phyloP scores from a whole-genome alignment of 2,113 vertebrate species.

The Todiramphus saurophagus region DNA sequence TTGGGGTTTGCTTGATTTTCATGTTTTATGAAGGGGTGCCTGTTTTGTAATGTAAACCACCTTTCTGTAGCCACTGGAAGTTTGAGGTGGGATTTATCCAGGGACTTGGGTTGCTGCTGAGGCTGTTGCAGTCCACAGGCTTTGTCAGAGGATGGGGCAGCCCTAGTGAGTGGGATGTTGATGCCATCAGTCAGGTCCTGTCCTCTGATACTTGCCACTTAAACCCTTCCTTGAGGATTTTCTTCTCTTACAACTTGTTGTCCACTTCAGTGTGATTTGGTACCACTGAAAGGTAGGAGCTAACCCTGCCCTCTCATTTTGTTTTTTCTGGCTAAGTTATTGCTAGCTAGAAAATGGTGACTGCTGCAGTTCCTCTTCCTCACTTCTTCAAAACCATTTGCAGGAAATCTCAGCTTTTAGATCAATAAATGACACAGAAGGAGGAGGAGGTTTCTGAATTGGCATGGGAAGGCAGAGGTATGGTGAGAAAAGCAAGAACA shows the following conservation, averaged over 20 bases:
- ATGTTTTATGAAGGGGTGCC: background rate
- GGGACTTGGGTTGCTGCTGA: background rate
- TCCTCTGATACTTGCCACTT: background rate
- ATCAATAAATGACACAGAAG: background rate
- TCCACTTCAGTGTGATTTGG: background rate
- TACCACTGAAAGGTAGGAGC: background rate
- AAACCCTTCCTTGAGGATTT: background rate
- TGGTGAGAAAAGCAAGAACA: background rate
- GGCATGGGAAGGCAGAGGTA: background rate
- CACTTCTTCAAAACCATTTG: background rate
- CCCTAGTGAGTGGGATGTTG: background rate
- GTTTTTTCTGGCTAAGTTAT: background rate
- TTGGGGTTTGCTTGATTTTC: background rate
- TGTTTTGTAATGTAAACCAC: rapidly evolving
- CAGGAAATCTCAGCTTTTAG: background rate
- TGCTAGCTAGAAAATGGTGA: rapidly evolving
- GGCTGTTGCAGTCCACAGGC: background rate
- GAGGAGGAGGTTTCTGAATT: background rate
- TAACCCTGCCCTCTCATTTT: background rate
- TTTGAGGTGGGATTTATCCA: background rate
- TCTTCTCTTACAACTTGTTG: background rate
- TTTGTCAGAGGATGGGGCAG: background rate
- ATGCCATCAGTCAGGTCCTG: background rate
- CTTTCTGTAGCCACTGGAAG: background rate
- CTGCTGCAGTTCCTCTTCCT: background rate